phyloP scores from a whole-genome alignment of 2,888 invertebrate genomes.

The Acanthosoma haemorrhoidale region DNA sequence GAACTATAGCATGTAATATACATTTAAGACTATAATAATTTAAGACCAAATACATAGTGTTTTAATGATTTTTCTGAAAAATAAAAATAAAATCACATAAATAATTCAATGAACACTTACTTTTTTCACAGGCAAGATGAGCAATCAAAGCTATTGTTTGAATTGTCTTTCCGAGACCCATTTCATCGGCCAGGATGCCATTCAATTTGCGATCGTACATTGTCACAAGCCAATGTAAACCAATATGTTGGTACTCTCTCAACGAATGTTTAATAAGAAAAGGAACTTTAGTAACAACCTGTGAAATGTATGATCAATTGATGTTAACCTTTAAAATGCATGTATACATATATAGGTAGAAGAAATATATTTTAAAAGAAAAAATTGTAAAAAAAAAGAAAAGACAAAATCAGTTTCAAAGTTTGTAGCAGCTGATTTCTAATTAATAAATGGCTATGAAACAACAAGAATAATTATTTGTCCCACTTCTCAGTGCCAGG shows the following conservation, averaged over 20 bases:
- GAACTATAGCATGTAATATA: too few relatives aligned
- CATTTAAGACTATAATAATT: too few relatives aligned
- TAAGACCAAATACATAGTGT: too few relatives aligned
- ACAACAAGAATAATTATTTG: too few relatives aligned
- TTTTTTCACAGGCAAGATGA: constrained; percentile 85
- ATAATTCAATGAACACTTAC: constrained; percentile 44
- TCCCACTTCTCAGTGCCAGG: too few relatives aligned
- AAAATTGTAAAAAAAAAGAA: background rate
- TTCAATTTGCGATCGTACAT: constrained; percentile 92
- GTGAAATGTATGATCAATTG: constrained; percentile 39
- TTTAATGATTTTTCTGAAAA: background rate
- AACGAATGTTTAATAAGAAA: constrained; percentile 83
- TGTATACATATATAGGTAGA: background rate
- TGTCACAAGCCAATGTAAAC: constrained; percentile 93
- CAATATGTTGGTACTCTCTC: constrained; percentile 95
- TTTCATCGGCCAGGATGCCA: constrained; percentile 94
- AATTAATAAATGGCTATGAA: too few relatives aligned
- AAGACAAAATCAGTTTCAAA: too few relatives aligned
- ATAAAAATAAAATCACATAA: background rate
- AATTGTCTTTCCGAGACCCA: constrained; percentile 96
- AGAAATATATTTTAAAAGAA: background rate
- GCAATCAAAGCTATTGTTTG: constrained; percentile 93
- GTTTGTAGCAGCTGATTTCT: background rate
- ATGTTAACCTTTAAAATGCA: background rate
- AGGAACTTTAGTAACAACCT: constrained; percentile 89